These are phyloP conservation scores for Uloborus plumipes DNA, from an alignment of 2,888 invertebrate species.

Conservation along the genomic window DNA sequence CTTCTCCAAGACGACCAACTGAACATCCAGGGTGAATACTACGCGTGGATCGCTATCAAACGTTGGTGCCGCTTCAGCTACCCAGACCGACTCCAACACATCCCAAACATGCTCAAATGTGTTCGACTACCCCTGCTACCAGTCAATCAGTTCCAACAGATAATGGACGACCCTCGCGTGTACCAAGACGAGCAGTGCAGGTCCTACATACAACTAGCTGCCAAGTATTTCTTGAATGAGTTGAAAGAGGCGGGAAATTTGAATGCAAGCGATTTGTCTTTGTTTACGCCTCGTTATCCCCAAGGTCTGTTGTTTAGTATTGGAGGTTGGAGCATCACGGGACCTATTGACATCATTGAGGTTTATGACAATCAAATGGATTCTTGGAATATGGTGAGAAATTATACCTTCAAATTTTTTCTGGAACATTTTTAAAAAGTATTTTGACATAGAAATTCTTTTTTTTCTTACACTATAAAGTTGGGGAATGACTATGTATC, in stretches of 20 bases:
- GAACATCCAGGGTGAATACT: constrained; percentile 9
- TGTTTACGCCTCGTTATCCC: constrained; percentile 24
- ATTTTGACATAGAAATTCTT: too few relatives aligned
- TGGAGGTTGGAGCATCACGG: constrained; percentile 14
- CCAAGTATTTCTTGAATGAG: constrained; percentile 23
- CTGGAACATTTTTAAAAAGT: too few relatives aligned
- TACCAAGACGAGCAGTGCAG: not conserved
- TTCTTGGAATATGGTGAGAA: constrained; percentile 22
- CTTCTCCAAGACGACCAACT: constrained; percentile 7
- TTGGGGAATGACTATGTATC: too few relatives aligned
- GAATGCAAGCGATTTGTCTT: not conserved
- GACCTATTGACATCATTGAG: not conserved
- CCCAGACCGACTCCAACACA: not conserved
- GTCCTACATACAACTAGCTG: not conserved
- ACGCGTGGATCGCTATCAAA: constrained; percentile 12
- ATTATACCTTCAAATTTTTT: not conserved
- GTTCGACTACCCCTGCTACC: constrained; percentile 16
- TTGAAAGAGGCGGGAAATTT: not conserved
- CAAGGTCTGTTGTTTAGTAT: not conserved
- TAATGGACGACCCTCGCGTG: constrained; percentile 19
- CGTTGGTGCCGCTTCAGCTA: constrained; percentile 7
- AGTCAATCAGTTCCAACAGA: not conserved
- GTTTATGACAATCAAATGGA: constrained; percentile 22
- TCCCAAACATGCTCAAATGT: not conserved
- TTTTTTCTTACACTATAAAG: too few relatives aligned